These are phyloP conservation scores for Arothron firmamentum DNA, from an alignment of 2,113 vertebrate genomes.

Conservation along the genomic window DNA sequence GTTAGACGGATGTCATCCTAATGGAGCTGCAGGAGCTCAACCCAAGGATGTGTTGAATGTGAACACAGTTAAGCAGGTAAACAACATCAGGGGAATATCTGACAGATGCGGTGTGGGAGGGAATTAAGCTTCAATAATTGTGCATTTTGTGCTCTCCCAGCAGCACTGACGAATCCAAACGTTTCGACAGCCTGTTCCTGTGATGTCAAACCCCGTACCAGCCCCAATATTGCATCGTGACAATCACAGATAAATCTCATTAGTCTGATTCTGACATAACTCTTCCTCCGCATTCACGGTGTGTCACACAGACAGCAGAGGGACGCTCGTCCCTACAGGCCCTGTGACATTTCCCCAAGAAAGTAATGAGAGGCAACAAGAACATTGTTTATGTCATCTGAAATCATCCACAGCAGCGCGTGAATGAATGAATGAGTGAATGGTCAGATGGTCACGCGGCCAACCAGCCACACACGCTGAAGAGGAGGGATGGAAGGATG, in stretches of 20 bases:
- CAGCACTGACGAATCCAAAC: background rate
- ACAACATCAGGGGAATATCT: background rate
- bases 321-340: background rate
- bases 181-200: background rate
- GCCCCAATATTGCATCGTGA: too few relatives aligned
- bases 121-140: background rate
- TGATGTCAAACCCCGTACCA: background rate
- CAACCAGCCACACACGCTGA: too few relatives aligned
- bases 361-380: background rate
- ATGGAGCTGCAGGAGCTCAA: background rate
- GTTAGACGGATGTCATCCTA: background rate
- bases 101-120: background rate
- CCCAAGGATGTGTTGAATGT: background rate
- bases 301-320: background rate
- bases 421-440: slow-evolving; percentile 5
- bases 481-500: too few relatives aligned
- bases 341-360: background rate
- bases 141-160: background rate
- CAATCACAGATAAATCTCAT: background rate
- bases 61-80: background rate
- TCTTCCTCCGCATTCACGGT: background rate
- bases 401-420: background rate
- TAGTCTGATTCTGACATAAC: background rate
- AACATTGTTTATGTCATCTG: slow-evolving; percentile 1
- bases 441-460: background rate